A percentile compares a stretch with the other conserved stretches of the same genome.
phyloP scores from a whole-genome alignment of 1,140 invertebrate species.

The Pemphigus obesinymphae region DNA sequence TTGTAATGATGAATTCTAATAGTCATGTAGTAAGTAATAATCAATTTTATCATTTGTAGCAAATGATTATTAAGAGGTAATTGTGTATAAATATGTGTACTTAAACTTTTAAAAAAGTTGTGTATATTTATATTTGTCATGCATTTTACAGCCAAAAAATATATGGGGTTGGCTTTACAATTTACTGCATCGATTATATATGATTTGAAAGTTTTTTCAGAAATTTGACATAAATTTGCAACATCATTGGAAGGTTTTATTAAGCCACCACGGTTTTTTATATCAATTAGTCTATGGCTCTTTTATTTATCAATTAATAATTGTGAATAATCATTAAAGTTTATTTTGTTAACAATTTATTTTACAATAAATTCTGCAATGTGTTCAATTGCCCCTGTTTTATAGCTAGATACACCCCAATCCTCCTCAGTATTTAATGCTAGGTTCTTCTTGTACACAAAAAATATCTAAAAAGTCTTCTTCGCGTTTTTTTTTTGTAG shows the following conservation, averaged over 20 bases:
- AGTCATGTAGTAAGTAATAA: background rate
- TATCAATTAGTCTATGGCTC: background rate
- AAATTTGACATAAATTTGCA: background rate
- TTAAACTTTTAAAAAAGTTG: background rate
- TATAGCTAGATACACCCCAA: background rate
- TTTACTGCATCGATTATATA: background rate
- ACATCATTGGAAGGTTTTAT: background rate
- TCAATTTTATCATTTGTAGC: background rate
- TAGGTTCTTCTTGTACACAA: background rate
- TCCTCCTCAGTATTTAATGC: background rate
- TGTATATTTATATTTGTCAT: background rate
- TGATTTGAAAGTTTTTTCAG: background rate
- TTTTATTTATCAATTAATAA: background rate
- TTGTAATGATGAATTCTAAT: background rate
- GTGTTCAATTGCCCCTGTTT: background rate
- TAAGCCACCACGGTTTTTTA: background rate
- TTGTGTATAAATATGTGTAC: background rate
- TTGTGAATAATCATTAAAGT: background rate
- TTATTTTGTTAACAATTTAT: background rate
- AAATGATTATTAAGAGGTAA: background rate
- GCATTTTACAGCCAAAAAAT: background rate
- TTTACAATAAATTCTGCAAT: background rate
- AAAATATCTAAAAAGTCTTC: background rate
- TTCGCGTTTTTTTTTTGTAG: background rate
- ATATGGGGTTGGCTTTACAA: background rate